Evolutionary conservation across 2,888 invertebrate species (phyloP), one percentile per base, ranked within the genome.

Genomic region (Ennomos quercinarius): DNA sequence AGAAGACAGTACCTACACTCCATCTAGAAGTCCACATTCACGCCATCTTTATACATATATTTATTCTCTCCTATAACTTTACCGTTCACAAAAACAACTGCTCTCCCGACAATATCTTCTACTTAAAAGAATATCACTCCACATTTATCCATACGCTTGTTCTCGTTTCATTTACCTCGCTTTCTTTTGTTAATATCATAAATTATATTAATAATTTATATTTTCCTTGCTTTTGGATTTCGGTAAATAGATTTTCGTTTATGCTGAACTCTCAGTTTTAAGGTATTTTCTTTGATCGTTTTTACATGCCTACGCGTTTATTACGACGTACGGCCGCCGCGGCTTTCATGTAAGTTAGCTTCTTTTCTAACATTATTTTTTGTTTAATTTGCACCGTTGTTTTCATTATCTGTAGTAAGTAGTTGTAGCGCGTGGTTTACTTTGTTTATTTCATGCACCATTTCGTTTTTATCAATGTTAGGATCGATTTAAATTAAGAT

Each of bases 291-390:
- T 91, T 89, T 89, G 71, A 78, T 78, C 83, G 81, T 87, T 76
- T 89, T 91, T 91, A 76, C 92, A 92, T 91, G 92, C 87, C 83
- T 78, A 77, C 87, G 84, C 83, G 81, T 83, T 64, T 78, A 80
- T 78, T 74, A 83, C 86, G 85, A 85, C 84, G 81, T 78, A 79
- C 86, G 77, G 84, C 82, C 83, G 87, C 80, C 84, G 87, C 83
- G 74, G 89, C 89, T 91, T 64, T 89, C 84, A 87, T 90, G 92
- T 92, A 92, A 92, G 92, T 92, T 81, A 74, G 87, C 86, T 87
- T 82, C 66, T 67, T 61, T 68, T 72, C 57, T 65, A 61, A 67
- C 66, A 66, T 74, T 78, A 76, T 73, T 64, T 74, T 80, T 85
- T 68, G 72, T 84, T 86, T 87, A 55, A 73, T 89, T 88, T 86